Conservation (phyloP, 2,888 invertebrate genomes). For the Nipponacmea schrenckii region DNA sequence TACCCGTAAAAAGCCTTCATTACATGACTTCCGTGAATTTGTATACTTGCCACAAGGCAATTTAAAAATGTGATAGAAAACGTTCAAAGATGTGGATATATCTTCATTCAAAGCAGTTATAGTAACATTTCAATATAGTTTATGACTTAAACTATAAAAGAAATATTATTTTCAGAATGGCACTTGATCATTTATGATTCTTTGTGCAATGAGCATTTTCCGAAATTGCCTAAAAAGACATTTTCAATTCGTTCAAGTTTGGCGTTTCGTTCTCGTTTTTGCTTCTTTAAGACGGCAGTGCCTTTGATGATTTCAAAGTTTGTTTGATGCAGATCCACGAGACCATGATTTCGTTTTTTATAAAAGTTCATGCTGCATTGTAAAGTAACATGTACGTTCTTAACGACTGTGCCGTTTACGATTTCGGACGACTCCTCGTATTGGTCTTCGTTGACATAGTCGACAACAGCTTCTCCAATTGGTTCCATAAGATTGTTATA, state of each 20-base stretch:
- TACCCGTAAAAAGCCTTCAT: too few relatives aligned
- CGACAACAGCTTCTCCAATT: constrained; percentile 42
- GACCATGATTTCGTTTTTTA: constrained; percentile 31
- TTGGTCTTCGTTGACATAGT: constrained; percentile 39
- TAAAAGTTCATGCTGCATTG: constrained; percentile 44
- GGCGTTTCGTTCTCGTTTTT: constrained; percentile 35
- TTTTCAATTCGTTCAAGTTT: constrained; percentile 34
- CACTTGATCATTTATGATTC: constrained; percentile 18
- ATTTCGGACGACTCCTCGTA: constrained; percentile 36
- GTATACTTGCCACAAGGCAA: too few relatives aligned
- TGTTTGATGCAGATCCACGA: constrained; percentile 36
- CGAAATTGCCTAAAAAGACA: constrained; percentile 37
- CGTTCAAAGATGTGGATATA: too few relatives aligned
- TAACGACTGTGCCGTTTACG: constrained; percentile 31
- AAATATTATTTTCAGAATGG: too few relatives aligned
- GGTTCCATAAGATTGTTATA: constrained; percentile 56
- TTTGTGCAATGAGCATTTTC: constrained; percentile 38
- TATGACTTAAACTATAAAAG: too few relatives aligned
- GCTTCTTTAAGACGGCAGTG: constrained; percentile 42
- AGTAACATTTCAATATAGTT: too few relatives aligned
- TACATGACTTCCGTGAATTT: too few relatives aligned
- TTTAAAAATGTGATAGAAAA: too few relatives aligned
- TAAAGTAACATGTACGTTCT: constrained; percentile 42
- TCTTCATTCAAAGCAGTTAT: too few relatives aligned
- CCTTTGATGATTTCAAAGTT: constrained; percentile 43